Percentiles rank a stretch among this genome's conserved stretches.
Conservation (phyloP, 1,140 invertebrate species). For the Aporrectodea caliginosa region DNA sequence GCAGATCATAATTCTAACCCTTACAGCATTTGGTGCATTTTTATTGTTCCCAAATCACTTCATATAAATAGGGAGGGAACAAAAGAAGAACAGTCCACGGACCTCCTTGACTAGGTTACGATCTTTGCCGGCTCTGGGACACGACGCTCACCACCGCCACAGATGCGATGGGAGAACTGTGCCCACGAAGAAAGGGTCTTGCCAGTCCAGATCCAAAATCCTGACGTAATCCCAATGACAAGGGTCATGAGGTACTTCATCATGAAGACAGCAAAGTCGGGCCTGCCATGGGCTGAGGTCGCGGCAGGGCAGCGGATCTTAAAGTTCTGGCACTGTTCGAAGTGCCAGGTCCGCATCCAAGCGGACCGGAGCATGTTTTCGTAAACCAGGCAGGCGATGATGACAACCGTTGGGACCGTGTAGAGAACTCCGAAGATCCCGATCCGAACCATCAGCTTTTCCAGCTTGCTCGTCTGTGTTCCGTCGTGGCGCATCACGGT, state of each 20-base stretch:
- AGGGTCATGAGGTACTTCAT: slow-evolving; percentile 94
- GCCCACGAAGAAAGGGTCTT: slow-evolving; percentile 79
- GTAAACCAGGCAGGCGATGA: slow-evolving; percentile 94
- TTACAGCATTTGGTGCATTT: too few relatives aligned
- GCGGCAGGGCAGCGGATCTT: background rate
- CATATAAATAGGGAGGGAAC: too few relatives aligned
- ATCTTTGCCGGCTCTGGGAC: background rate
- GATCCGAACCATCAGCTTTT: slow-evolving; percentile 96
- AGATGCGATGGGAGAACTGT: slow-evolving; percentile 21
- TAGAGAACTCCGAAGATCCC: slow-evolving; percentile 93
- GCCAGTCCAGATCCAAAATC: slow-evolving; percentile 95
- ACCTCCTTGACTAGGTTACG: background rate
- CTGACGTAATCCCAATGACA: slow-evolving; percentile 92
- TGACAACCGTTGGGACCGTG: slow-evolving; percentile 87
- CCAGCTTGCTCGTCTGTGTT: slow-evolving; percentile 91
- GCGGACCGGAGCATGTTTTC: slow-evolving; percentile 79
- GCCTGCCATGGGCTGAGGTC: slow-evolving; percentile 17
- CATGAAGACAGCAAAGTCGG: slow-evolving; percentile 72
- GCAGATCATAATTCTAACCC: too few relatives aligned
- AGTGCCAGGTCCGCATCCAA: slow-evolving; percentile 63
- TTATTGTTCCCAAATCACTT: too few relatives aligned
- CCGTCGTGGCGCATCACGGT: slow-evolving; percentile 83
- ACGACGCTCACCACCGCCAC: background rate
- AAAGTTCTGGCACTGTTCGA: slow-evolving; percentile 39
- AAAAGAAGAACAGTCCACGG: too few relatives aligned